Percentiles rank a stretch among this genome's conserved stretches.
phyloP scores from a whole-genome alignment of 2,797 vertebrate species.

The Dipus sagitta region DNA sequence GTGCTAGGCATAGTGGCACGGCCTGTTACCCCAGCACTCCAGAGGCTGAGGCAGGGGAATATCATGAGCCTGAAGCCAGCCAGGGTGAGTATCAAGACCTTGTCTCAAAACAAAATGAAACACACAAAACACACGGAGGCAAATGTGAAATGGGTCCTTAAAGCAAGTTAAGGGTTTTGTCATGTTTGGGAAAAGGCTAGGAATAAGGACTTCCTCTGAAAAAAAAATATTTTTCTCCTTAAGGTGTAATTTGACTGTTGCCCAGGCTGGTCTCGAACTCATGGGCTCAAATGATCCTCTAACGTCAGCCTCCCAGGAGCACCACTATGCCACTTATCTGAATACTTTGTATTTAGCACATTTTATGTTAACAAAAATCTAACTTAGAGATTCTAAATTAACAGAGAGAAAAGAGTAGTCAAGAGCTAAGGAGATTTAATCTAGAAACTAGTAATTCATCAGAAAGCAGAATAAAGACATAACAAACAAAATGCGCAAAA shows the following conservation, averaged over 20 bases:
- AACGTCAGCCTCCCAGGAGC: background rate
- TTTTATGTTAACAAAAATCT: slow-evolving; percentile 49
- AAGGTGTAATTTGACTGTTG: background rate
- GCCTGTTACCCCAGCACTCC: background rate
- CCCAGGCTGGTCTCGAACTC: background rate
- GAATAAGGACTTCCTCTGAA: background rate
- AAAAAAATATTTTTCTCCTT: background rate
- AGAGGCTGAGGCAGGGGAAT: background rate
- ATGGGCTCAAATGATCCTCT: background rate
- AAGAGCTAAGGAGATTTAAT: slow-evolving; percentile 5
- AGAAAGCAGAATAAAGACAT: slow-evolving; percentile 13
- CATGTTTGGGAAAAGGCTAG: background rate
- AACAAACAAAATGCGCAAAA: background rate
- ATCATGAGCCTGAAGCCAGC: no score
- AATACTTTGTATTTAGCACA: background rate
- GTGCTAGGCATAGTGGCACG: background rate
- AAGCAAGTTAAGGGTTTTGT: background rate
- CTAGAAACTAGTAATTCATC: background rate
- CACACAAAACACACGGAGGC: background rate
- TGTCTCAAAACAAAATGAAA: background rate
- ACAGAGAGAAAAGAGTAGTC: background rate
- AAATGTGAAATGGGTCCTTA: background rate
- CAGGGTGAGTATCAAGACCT: background rate
- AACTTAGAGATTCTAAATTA: slow-evolving; percentile 29
- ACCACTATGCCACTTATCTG: background rate